Percentiles rank a stretch among this genome's conserved stretches.
Conservation (phyloP, 2,797 vertebrate species). For the Hippocampus kuda region DNA sequence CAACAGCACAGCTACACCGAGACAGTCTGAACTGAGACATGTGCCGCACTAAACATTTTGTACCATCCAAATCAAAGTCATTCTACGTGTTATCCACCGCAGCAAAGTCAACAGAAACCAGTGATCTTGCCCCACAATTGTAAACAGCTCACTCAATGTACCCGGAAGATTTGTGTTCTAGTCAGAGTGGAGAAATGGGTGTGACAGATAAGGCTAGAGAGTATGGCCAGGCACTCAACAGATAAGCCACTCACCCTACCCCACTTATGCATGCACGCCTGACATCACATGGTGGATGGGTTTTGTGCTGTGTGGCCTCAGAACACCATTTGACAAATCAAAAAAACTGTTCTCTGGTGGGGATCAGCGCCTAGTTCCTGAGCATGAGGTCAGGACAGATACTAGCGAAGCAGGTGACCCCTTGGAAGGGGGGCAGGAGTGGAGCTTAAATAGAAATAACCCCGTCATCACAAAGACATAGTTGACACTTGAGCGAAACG, state of each 20-base stretch:
- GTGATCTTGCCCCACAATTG: not conserved
- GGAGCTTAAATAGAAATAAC: not conserved
- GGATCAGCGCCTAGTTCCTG: not conserved
- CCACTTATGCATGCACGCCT: not conserved
- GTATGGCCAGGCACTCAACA: slow-evolving; percentile 39
- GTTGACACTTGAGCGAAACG: not conserved
- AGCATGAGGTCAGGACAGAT: not conserved
- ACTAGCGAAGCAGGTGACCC: not conserved
- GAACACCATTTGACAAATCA: not conserved
- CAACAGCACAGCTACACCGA: no score
- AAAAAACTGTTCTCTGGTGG: not conserved
- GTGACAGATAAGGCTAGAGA: slow-evolving; percentile 32
- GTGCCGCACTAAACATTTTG: not conserved
- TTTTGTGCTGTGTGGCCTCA: not conserved
- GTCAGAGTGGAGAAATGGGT: slow-evolving; percentile 21
- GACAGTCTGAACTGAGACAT: not conserved
- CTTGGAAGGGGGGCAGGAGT: not conserved
- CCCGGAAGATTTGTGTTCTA: not conserved
- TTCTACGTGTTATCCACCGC: not conserved
- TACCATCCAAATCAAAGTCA: not conserved
- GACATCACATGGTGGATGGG: slow-evolving; percentile 26
- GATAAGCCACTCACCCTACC: slow-evolving; percentile 29
- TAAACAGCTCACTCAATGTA: slow-evolving; percentile 10
- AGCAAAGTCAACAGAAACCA: not conserved
- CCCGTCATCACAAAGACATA: not conserved